Conservation (phyloP, 2,113 vertebrate genomes). For the Ciconia maguari region DNA sequence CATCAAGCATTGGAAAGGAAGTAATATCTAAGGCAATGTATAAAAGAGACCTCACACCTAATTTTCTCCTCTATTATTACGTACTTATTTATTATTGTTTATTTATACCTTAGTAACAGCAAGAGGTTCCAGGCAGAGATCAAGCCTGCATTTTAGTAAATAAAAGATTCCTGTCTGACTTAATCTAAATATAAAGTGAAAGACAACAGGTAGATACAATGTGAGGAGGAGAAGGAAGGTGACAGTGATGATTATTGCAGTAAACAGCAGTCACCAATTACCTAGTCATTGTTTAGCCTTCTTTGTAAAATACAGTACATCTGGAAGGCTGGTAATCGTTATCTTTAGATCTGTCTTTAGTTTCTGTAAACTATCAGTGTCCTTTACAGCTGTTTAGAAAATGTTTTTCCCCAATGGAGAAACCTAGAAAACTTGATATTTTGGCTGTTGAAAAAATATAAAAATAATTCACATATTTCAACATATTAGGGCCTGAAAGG, state of each 20-base stretch:
- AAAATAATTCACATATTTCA: background rate
- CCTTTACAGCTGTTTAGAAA: background rate
- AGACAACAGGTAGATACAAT: background rate
- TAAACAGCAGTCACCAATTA: slow-evolving; percentile 9
- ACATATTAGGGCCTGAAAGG: background rate
- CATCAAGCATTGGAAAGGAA: background rate
- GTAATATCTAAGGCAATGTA: background rate
- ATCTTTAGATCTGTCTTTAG: background rate
- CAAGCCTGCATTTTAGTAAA: background rate
- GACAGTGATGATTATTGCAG: background rate
- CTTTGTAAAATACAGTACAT: background rate
- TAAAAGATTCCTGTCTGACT: background rate
- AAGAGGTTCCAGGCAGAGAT: background rate
- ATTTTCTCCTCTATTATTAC: background rate
- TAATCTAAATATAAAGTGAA: background rate
- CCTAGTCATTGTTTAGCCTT: background rate
- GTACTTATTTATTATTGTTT: background rate
- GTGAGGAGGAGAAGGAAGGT: background rate
- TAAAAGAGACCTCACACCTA: background rate
- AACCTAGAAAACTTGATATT: background rate
- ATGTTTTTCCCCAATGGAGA: background rate
- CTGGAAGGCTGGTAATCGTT: background rate
- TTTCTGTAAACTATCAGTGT: background rate
- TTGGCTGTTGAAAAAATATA: background rate
- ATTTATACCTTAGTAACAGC: background rate